Evolutionary conservation across 2,797 vertebrate genomes (phyloP), one percentile per base, ranked within the genome.

Genomic region (Microctenopoma stevenorrisi): DNA sequence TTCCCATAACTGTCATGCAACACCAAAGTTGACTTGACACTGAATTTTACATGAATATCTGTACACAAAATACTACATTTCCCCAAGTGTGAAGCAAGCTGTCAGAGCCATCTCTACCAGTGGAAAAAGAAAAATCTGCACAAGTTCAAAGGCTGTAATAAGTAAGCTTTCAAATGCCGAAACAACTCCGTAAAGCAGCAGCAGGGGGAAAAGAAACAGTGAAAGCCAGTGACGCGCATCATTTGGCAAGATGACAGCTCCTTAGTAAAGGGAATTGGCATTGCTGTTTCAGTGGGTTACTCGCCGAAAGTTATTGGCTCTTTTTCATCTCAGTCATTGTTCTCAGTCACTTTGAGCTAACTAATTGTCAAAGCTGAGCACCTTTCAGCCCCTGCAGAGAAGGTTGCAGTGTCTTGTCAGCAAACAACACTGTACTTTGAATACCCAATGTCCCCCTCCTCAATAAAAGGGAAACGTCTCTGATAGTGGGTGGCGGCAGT

Each of bases 301-400:
- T 78, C 40, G 54, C 79, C 48, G 79, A 90, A 90, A 63, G 86
- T 86, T 84, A 85, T 68, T 81, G 79, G 68, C 78, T 82, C 77
- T 60, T 67, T 80, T 86, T 88, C 74, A 81, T 91, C 86, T 90
- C 82, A 30, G 78, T 72, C 73, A 70, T 74, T 76, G 88, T 91
- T 90, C 89, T 84, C 84, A 86, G 86, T 91, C 91, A 92, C 86
- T 91, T 87, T 88, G 83, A 88, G 82, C 55, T 25, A 42, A 84
- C 83, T 91, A 91, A 92, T 91, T 90, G 91, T 90, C 88, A 89
- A 83, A 89, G 88, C 91, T 80, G 89, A 92, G 86, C 85, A 90
- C 87, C 83, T 90, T 89, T 84, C 85, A 91, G 89, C 84, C 66
- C 84, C 69, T 43, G 82, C 61, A 65, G 85, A 83, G 82, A 86